phyloP scores from a whole-genome alignment of 2,797 vertebrate genomes.

The Lithobates pipiens region DNA sequence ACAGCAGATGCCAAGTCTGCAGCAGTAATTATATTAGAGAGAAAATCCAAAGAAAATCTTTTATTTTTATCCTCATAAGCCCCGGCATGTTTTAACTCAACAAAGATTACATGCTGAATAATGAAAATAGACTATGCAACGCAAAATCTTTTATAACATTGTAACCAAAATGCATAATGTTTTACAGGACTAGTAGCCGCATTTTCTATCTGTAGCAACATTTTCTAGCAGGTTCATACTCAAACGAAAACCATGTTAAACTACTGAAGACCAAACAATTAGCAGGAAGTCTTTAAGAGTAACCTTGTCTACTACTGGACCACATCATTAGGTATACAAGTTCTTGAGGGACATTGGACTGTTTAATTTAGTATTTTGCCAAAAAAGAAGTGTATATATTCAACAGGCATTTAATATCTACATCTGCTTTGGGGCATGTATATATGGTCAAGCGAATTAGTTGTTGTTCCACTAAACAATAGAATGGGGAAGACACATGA shows the following conservation, averaged over 20 bases:
- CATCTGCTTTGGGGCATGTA: no score
- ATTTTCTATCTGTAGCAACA: neutral
- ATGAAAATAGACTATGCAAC: constrained; percentile 42
- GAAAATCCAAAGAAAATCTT: constrained; percentile 62
- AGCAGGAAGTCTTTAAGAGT: no score
- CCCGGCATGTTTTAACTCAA: constrained; percentile 39
- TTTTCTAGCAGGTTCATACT: neutral
- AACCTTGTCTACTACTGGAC: no score
- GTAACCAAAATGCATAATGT: constrained; percentile 19
- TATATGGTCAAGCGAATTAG: no score
- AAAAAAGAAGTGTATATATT: no score
- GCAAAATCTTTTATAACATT: constrained; percentile 5
- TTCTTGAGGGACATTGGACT: no score
- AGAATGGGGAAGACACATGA: no score
- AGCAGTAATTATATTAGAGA: constrained; percentile 59
- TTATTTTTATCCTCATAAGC: constrained; percentile 57
- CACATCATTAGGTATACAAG: no score
- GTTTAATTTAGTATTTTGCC: no score
- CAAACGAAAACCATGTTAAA: neutral
- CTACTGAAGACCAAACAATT: no score
- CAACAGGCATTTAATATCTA: no score
- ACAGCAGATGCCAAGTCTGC: constrained; percentile 64
- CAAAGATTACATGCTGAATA: constrained; percentile 43
- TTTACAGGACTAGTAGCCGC: neutral
- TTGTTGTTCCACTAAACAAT: no score